Base-by-base conservation (phyloP, 2,888 invertebrate genomes). In the Eupithecia centaureata region DNA sequence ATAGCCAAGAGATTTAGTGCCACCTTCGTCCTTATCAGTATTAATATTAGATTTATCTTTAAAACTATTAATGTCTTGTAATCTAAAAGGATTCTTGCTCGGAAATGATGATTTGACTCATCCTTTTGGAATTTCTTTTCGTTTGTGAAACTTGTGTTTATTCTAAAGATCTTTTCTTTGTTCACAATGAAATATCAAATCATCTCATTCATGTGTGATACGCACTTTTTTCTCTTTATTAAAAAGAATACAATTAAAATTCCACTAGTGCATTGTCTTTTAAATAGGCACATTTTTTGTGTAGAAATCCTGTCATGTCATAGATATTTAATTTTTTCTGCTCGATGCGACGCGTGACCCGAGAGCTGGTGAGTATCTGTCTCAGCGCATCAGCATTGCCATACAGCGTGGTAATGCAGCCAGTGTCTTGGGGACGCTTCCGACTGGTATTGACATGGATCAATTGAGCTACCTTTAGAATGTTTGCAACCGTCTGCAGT, bases 21-120 rank as follows among this genome's bases (percentile, higher is more conserved):
- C 33, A 35, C 59, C 38, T 59, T 38, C 25, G 27, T 59, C 35
- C 59, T 35, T 35, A 57, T 57, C 10, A 32, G 57, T 57, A 57
- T 57, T 22, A 32, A 57, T 18, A 32, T 57, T 32, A 12, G n/a
- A 12, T 57, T 57, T 27, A 25, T 2, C 35, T 61, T 47, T 27
- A 18, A 42, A 27, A 15, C 27, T 15, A 52, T 52, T 15, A 25
- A 27, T 52, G 27, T 27, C 52, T 52, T 25, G 27, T 15, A 52
- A 27, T 27, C 27, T 52, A 10, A 12, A 22, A 47, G 22, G 47
- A 22, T 47, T 18, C 10, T 42, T 10, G 18, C 18, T 38, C n/a
- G n/a, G n/a, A n/a, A 18, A 10, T 42, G 7, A 42, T 47, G 12
- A 47, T 1, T 18, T 47, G 18, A 47, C 10, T 47, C 47, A 47